Conservation (phyloP, 2,888 invertebrate species). For the Temnothorax ravouxi region DNA sequence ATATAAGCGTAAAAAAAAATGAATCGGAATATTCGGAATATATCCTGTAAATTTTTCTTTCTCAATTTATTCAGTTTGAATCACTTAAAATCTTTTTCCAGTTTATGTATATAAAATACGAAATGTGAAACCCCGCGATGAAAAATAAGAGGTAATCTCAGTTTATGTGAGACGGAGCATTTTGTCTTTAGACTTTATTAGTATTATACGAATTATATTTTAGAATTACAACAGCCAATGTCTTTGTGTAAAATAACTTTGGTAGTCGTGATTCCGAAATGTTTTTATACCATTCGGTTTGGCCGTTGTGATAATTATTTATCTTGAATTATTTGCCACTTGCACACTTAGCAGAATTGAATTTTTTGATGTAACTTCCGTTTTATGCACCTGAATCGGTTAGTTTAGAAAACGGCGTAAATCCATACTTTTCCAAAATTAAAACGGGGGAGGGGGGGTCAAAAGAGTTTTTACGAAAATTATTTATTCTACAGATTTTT, state of each 20-base stretch:
- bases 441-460: too few relatives aligned
- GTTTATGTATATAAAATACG: conserved; percentile 12
- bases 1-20: background rate
- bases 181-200: background rate
- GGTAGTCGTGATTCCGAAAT: background rate
- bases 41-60: background rate
- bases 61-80: background rate
- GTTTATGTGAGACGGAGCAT: background rate
- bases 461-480: background rate
- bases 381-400: background rate
- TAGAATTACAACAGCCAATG: background rate
- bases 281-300: background rate
- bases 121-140: background rate
- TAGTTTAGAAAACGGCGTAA: background rate
- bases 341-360: background rate
- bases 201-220: background rate
- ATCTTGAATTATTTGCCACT: background rate
- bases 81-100: background rate
- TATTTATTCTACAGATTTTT: conserved; percentile 4
- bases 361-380: background rate
- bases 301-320: background rate
- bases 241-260: background rate
- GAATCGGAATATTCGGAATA: background rate
- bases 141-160: conserved; percentile 17
- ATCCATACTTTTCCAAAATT: background rate